Evolutionary conservation across 2,113 vertebrate species (phyloP), one percentile per base, ranked within the genome.

Genomic region (Zosterops japonicus): DNA sequence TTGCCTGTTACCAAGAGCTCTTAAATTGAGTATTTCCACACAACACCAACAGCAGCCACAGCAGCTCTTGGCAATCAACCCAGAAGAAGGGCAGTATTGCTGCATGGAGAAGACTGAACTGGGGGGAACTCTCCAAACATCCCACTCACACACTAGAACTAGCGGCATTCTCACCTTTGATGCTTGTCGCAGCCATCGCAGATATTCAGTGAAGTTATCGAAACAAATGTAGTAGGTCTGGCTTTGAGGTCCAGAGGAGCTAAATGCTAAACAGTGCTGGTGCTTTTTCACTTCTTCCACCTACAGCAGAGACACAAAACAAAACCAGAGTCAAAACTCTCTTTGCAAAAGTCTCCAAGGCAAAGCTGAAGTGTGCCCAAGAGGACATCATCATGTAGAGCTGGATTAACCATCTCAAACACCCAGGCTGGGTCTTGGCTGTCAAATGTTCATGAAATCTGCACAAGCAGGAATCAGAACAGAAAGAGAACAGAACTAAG

Each of bases 151-250:
- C 68, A 33, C 14, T 27, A 33, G 41, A 75, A 29, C n/a, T 17
- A 35, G 21, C 17, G 24, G 55, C 69, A 7, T 25, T 81, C 97
- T 96, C 98, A 99, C 99, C 99, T 99, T 99, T 76, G 99, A 98
- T 61, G 99, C 99, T 57, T 99, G 99, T 84, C 99, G 97, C 94
- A 99, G 98, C 99, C 99, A 99, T 74, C 99, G 98, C 94, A 99
- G 98, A 97, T 99, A 99, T 89, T 99, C 99, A 22, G 99, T 99
- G 98, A 99, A 99, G 83, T 98, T 99, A 97, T 99, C 99, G 5
- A 99, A 99, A 97, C 99, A 99, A 95, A 99, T 98, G 96, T 99
- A 99, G 98, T 99, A 99, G 59, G 98, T 99, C 97, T 99, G 99
- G 98, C 98, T 99, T 94, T 99, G 99, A 91, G 99, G 99, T 47